Percentiles rank a stretch among this genome's conserved stretches.
These are phyloP conservation scores for Electrophaes corylata DNA, from an alignment of 2,888 invertebrate genomes.

Conservation along the genomic window DNA sequence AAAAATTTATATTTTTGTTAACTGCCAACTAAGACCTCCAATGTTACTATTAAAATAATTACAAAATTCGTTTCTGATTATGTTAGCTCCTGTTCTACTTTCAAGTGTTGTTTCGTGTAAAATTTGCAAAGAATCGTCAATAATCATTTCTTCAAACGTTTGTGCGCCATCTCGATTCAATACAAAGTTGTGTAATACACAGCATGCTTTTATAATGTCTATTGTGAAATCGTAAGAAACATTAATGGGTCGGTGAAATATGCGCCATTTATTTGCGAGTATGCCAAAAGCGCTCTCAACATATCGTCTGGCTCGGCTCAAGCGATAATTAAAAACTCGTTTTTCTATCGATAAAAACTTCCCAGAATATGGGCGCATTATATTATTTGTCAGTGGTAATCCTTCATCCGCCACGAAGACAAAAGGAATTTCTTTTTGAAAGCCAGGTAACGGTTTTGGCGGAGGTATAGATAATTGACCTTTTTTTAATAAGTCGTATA, in stretches of 20 bases:
- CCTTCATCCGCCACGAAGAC: slow-evolving; percentile 32
- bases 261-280: slow-evolving; percentile 24
- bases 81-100: too few species aligned
- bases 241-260: slow-evolving; percentile 3
- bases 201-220: background rate
- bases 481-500: slow-evolving; percentile 37
- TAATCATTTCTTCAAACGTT: too few species aligned
- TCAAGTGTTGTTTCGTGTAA: too few species aligned
- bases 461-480: slow-evolving; percentile 24
- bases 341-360: slow-evolving; percentile 27
- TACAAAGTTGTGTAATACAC: slow-evolving; percentile 2
- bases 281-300: slow-evolving; percentile 33
- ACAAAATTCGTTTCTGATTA: too few species aligned
- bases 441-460: slow-evolving; percentile 23
- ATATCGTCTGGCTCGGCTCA: slow-evolving; percentile 10
- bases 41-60: too few species aligned
- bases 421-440: slow-evolving; percentile 8
- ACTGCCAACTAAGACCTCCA: too few species aligned
- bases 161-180: too few species aligned
- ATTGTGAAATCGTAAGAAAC: background rate
- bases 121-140: too few species aligned
- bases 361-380: slow-evolving; percentile 35
- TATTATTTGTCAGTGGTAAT: slow-evolving; percentile 32
- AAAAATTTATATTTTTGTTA: background rate
- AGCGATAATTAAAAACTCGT: slow-evolving; percentile 11